Conservation (phyloP, 2,113 vertebrate species). For the Notarius quadriscutis region DNA sequence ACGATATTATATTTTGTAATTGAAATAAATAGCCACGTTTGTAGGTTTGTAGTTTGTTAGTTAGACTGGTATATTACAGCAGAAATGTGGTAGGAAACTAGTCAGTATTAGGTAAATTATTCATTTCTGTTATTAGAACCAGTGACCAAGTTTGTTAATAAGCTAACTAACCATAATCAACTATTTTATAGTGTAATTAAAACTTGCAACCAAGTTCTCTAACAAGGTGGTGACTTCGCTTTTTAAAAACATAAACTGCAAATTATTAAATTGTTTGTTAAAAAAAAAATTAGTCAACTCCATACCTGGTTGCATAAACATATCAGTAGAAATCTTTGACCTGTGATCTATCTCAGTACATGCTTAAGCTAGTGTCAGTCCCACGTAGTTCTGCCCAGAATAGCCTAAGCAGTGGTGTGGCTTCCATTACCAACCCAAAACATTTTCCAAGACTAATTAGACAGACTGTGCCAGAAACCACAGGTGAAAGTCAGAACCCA, state of each 20-base stretch:
- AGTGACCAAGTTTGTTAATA: not conserved
- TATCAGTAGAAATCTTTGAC: not conserved
- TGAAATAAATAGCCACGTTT: not conserved
- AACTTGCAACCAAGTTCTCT: not conserved
- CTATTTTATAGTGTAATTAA: not conserved
- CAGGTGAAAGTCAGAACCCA: conserved; percentile 30
- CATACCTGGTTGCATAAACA: not conserved
- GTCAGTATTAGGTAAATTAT: not conserved
- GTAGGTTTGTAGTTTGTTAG: not conserved
- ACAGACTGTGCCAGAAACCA: not conserved
- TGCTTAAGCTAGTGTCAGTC: conserved; percentile 2
- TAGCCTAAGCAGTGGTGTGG: conserved; percentile 9
- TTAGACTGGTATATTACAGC: not conserved
- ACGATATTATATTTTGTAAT: not conserved
- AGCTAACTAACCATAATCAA: not conserved
- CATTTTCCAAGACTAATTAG: conserved; percentile 1
- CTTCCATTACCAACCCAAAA: not conserved
- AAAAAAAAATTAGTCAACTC: not conserved
- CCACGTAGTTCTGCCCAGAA: conserved; percentile 18
- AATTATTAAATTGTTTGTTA: not conserved
- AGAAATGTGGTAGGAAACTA: not conserved
- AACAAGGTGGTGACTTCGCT: not conserved
- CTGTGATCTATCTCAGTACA: not conserved
- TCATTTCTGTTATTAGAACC: not conserved
- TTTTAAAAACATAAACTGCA: not conserved